phyloP scores from a whole-genome alignment of 2,888 invertebrate species.

The Serrognathus titanus region DNA sequence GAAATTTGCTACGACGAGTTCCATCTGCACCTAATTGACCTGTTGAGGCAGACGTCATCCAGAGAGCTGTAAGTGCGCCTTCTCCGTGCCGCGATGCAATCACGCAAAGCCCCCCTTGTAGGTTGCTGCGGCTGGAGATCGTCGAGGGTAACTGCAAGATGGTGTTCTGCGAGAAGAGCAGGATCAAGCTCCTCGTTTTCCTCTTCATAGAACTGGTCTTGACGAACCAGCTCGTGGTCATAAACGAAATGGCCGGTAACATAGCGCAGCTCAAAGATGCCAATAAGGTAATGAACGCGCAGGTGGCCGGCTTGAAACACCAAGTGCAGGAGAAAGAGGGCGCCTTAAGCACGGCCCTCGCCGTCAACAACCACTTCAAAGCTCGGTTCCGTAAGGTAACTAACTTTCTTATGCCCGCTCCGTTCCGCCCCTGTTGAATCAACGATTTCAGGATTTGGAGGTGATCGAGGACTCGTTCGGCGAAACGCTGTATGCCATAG shows the following conservation, averaged over 20 bases:
- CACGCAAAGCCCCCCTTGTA: slow-evolving; percentile 20
- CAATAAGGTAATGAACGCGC: slow-evolving; percentile 33
- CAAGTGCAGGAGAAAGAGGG: slow-evolving; percentile 33
- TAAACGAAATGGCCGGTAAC: slow-evolving; percentile 41
- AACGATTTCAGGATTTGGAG: slow-evolving; percentile 23
- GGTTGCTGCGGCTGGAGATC: slow-evolving; percentile 37
- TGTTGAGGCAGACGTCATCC: slow-evolving; percentile 34
- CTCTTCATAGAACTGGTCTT: slow-evolving; percentile 38
- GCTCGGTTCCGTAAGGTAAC: slow-evolving; percentile 30
- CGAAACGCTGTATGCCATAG: slow-evolving; percentile 12
- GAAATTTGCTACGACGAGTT: slow-evolving; percentile 45
- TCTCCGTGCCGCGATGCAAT: not conserved
- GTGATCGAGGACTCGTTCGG: slow-evolving; percentile 15
- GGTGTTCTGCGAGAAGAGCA: slow-evolving; percentile 43
- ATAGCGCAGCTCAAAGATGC: slow-evolving; percentile 34
- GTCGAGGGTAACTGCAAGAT: slow-evolving; percentile 34
- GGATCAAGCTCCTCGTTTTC: slow-evolving; percentile 43
- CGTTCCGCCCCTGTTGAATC: not conserved
- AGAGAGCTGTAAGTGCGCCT: slow-evolving; percentile 27
- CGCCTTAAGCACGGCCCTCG: slow-evolving; percentile 27
- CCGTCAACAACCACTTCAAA: slow-evolving; percentile 27
- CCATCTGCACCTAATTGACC: slow-evolving; percentile 40
- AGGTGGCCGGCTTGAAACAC: slow-evolving; percentile 31
- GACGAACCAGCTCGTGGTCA: slow-evolving; percentile 43
- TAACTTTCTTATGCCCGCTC: not conserved